These are phyloP conservation scores for Eciton burchellii DNA, from an alignment of 1,140 invertebrate species.

Conservation along the genomic window DNA sequence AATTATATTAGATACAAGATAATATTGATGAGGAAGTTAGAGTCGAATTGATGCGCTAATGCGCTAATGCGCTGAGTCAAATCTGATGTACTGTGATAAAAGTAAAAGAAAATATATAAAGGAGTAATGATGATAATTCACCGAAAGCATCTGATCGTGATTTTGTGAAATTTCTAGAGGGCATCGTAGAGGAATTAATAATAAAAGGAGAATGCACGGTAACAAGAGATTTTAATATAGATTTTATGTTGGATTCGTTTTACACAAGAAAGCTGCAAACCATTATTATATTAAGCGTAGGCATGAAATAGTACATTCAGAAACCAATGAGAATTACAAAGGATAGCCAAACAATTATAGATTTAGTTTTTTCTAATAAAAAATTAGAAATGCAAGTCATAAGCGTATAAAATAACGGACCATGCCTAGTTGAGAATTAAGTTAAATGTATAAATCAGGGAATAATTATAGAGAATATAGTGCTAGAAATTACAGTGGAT, in stretches of 20 bases:
- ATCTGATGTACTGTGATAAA: background rate
- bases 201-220: constrained; percentile 3
- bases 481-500: constrained; percentile 15
- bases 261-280: constrained; percentile 7
- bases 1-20: too few relatives aligned
- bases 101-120: background rate
- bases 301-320: constrained; percentile 22
- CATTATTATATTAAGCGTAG: constrained; percentile 1
- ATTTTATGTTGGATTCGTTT: background rate
- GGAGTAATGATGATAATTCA: background rate
- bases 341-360: constrained; percentile 20
- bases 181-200: background rate
- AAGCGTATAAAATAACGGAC: constrained; percentile 41
- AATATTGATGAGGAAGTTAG: background rate
- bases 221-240: constrained; percentile 37
- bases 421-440: constrained; percentile 7
- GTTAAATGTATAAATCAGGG: background rate
- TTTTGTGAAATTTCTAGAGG: constrained; percentile 9
- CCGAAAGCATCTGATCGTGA: background rate
- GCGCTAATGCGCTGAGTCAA: too few relatives aligned
- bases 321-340: background rate
- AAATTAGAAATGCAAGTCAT: too few relatives aligned
- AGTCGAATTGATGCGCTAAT: background rate
- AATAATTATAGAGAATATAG: constrained; percentile 3
- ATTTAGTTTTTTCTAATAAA: constrained; percentile 30